Evolutionary conservation across 2,888 invertebrate genomes (phyloP), one percentile per base, ranked within the genome.

Genomic region (Amitus sp.): DNA sequence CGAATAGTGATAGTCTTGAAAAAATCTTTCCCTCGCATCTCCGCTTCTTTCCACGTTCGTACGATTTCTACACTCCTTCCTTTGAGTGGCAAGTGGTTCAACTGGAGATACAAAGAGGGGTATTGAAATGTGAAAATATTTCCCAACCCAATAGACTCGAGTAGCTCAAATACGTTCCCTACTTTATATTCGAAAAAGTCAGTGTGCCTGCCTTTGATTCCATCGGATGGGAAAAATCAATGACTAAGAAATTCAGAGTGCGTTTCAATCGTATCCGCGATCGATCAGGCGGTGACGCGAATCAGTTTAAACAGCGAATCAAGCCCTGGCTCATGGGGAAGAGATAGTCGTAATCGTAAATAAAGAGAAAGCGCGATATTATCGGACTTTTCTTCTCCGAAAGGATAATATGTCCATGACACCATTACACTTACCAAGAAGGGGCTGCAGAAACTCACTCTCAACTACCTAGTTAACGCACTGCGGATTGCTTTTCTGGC

Each of bases 361-460:
- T 76, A 71, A 69, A 66, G 55, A 46, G 40, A 28, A 62, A 61
- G 68, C 68, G 71, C 69, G 64, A 68, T 74, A 75, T 75, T 76
- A 76, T 76, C 73, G 69, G 68, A 61, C 65, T 66, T 67, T 65
- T 67, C 67, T 67, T 67, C 68, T 66, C 61, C 72, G 68, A 72
- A 74, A 70, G 70, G 71, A 70, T 74, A 71, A 73, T 77, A 77
- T 76, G 76, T 76, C 73, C 71, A 71, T 70, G 71, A 69, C 69
- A 70, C 71, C 73, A 71, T 78, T 75, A 76, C 73, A 74, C 74
- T 79, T 76, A 77, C 69, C 71, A 68, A 53, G 73, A 76, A 75
- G 70, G 70, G 68, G 59, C 50, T 63, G n/a, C n/a, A n/a, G 67
- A 66, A 67, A 65, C 69, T 64, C 67, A 68, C 62, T 61, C 45